These are phyloP conservation scores for Diorhabda sublineata DNA, from an alignment of 1,140 invertebrate species.

Conservation along the genomic window DNA sequence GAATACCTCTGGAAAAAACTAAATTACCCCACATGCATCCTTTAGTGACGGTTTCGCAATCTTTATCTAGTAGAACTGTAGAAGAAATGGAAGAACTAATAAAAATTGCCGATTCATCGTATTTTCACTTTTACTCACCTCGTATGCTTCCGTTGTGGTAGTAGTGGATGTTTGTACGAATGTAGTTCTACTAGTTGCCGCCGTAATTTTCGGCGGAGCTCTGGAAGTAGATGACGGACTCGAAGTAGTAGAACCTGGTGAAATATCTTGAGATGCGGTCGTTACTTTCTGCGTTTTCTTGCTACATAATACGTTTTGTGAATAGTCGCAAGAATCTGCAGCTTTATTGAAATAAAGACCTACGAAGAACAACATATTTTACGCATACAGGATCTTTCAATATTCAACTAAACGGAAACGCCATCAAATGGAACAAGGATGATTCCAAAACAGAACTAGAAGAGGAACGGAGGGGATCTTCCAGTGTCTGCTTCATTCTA, in stretches of 20 bases:
- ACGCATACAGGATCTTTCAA: background rate
- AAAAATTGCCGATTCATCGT: background rate
- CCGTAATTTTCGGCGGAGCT: slow-evolving; percentile 42
- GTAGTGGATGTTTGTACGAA: slow-evolving; percentile 32
- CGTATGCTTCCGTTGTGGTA: slow-evolving; percentile 34
- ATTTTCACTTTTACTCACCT: slow-evolving; percentile 19
- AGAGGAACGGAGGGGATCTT: no score
- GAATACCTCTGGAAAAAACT: slow-evolving; percentile 33
- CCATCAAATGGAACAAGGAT: no score
- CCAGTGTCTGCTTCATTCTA: no score
- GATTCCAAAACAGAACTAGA: no score
- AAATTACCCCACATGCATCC: slow-evolving; percentile 34
- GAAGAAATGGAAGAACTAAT: slow-evolving; percentile 17
- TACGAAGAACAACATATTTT: slow-evolving; percentile 37
- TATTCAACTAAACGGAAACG: no score
- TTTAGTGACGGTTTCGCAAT: slow-evolving; percentile 33
- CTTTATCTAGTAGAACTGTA: slow-evolving; percentile 28
- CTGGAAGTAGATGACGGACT: slow-evolving; percentile 50
- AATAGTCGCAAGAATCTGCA: slow-evolving; percentile 88
- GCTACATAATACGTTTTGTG: slow-evolving; percentile 78
- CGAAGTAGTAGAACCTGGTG: slow-evolving; percentile 44
- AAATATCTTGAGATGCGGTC: slow-evolving; percentile 39
- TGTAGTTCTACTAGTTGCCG: slow-evolving; percentile 46
- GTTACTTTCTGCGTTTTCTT: slow-evolving; percentile 52
- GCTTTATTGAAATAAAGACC: slow-evolving; percentile 86